phyloP scores from a whole-genome alignment of 2,113 vertebrate species.

The Leucopsar rothschildi region DNA sequence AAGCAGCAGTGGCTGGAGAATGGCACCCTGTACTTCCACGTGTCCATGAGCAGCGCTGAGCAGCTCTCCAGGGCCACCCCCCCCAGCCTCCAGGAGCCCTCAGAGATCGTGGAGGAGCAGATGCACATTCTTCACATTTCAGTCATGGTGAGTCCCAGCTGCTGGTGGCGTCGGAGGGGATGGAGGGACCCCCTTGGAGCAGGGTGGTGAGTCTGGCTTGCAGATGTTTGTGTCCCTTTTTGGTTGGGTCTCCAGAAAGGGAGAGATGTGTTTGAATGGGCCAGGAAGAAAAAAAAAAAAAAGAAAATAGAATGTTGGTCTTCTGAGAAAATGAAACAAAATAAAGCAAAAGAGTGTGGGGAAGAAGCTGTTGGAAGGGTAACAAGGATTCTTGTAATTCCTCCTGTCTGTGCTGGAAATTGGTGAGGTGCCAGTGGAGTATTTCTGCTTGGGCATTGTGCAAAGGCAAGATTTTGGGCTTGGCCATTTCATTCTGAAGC shows the following conservation, averaged over 20 bases:
- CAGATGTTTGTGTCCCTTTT: neutral
- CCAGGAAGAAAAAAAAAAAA: too few relatives aligned
- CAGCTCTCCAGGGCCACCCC: constrained; percentile 82
- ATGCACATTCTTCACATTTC: constrained; percentile 96
- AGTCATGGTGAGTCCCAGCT: constrained; percentile 86
- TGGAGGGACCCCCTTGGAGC: neutral
- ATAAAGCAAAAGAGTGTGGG: neutral
- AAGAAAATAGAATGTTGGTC: fast-evolving
- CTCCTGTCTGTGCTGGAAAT: neutral
- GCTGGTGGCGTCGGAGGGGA: fast-evolving
- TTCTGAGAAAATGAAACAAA: neutral
- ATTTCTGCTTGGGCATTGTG: neutral
- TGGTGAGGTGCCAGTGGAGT: neutral
- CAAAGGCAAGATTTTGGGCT: neutral
- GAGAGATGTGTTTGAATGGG: neutral
- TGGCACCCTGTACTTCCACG: constrained; percentile 94
- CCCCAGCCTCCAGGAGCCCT: constrained; percentile 83
- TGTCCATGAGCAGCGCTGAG: constrained; percentile 87
- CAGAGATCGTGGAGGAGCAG: constrained; percentile 90
- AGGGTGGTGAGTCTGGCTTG: neutral
- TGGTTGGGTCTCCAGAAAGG: neutral
- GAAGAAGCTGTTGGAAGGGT: neutral
- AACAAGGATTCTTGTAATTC: neutral
- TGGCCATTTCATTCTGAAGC: neutral
- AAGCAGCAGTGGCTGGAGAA: constrained; percentile 99